Evolutionary conservation across 2,888 invertebrate genomes (phyloP), one percentile per base, ranked within the genome.

Genomic region (Cryptus viduatorius): DNA sequence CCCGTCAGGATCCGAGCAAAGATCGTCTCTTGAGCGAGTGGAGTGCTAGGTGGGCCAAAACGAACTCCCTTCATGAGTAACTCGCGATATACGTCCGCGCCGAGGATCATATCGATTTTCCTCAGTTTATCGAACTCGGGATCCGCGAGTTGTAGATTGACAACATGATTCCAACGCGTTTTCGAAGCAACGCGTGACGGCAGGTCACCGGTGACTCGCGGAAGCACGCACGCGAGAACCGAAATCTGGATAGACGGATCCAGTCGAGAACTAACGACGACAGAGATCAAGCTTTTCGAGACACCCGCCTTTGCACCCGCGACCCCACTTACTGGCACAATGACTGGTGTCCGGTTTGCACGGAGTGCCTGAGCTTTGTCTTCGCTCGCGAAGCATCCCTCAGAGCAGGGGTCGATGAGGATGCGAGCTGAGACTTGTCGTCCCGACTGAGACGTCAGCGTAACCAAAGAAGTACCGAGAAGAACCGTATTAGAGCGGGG

Each of bases 31-130:
- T 64, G 64, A n/a, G 64, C 64, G n/a, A 64, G 14, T 14, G 64
- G 64, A 4, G 64, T 64, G 37, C 64, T 42, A 1, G 64, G 64
- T 0, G 64, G 42, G 0, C 64, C 64, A 37, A 64, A 64, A 0
- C 64, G 37, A 4, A 37, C 16, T 1, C 64, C 64, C 0, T 7
- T 12, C 37, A 64, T n/a, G 3, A 64, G 64, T n/a, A 64, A n/a
- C 5, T 64, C 64, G 37, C 37, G 37, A n/a, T 64, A 64, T 4
- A 64, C 64, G 16, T 64, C 64, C n/a, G 64, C 64, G 64, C 64
- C 64, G n/a, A 64, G 64, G n/a, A 64, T 14, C 64, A 64, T 37
- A 5, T 64, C 64, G 37, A 64, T 64, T 64, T 64, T 64, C n/a
- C 64, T 5, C 1, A 42, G 37, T n/a, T 37, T 64, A n/a, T 64